These are phyloP conservation scores for Cyprinus carpio DNA, from an alignment of 2,113 vertebrate species.

Conservation along the genomic window DNA sequence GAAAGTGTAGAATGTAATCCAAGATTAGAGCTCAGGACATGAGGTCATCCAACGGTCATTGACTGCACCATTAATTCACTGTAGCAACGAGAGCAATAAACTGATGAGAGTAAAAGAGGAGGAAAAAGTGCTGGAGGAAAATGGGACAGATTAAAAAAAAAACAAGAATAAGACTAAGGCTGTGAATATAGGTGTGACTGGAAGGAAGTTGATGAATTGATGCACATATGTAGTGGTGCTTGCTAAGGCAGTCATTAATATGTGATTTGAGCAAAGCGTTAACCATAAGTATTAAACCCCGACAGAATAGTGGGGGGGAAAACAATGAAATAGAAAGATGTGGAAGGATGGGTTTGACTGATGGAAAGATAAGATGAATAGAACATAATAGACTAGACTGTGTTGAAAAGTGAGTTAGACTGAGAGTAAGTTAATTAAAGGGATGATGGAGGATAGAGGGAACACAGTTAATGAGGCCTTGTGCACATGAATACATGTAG, in stretches of 20 bases:
- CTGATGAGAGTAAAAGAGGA: neutral
- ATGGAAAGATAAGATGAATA: conserved; percentile 23
- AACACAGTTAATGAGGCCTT: conserved; percentile 18
- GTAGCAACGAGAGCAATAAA: neutral
- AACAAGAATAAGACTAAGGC: neutral
- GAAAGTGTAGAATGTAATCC: conserved; percentile 65
- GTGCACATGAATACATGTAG: neutral
- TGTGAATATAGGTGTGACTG: conserved; percentile 11
- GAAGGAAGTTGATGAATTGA: neutral
- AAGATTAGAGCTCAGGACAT: conserved; percentile 67
- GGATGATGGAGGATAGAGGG: neutral
- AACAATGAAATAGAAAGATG: conserved; percentile 7
- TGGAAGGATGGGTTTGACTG: conserved; percentile 18
- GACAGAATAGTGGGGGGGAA: neutral
- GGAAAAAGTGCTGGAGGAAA: conserved; percentile 6
- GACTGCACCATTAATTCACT: conserved; percentile 34
- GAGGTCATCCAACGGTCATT: conserved; percentile 66
- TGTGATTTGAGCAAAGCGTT: neutral
- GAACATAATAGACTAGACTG: conserved; percentile 30
- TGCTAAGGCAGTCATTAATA: neutral
- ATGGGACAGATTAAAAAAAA: neutral
- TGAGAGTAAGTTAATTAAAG: conserved; percentile 24
- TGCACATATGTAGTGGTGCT: neutral
- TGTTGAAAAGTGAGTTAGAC: conserved; percentile 19
- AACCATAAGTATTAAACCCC: neutral